Percentiles rank a stretch among this genome's conserved stretches.
Evolutionary conservation across 2,888 invertebrate species (phyloP).

Genomic region (Stegophylla sp.): DNA sequence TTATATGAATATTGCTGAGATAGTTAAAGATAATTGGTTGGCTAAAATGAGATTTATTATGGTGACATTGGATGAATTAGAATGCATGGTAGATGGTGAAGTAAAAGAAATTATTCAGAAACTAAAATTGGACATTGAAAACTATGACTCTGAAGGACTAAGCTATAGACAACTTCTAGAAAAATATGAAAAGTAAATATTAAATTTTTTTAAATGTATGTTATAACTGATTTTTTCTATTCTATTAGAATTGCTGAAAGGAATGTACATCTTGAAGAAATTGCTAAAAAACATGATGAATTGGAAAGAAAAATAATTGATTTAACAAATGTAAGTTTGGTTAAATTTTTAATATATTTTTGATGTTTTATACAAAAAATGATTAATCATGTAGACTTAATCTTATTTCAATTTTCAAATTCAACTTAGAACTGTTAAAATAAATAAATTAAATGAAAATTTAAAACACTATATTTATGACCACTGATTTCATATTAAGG

Average conservation of each 20-base stretch:
- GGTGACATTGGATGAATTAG: slow-evolving; percentile 38
- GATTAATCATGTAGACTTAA: not conserved
- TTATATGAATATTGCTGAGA: slow-evolving; percentile 36
- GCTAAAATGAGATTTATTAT: slow-evolving; percentile 42
- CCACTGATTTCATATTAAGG: too few species aligned
- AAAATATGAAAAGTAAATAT: slow-evolving; percentile 48
- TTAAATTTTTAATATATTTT: not conserved
- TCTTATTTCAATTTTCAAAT: not conserved
- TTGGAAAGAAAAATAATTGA: slow-evolving; percentile 55
- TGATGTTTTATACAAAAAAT: not conserved
- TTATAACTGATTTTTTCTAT: not conserved
- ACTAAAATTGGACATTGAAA: slow-evolving; percentile 44
- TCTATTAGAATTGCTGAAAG: slow-evolving; percentile 8
- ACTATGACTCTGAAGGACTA: slow-evolving; percentile 3
- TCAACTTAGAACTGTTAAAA: not conserved
- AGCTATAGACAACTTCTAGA: slow-evolving; percentile 42
- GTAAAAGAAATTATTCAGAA: slow-evolving; percentile 53
- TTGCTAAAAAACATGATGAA: slow-evolving; percentile 25
- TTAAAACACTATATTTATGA: too few species aligned
- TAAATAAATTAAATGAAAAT: too few species aligned
- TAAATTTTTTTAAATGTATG: not conserved
- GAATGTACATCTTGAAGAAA: slow-evolving; percentile 47
- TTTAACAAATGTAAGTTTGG: slow-evolving; percentile 49
- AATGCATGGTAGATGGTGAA: slow-evolving; percentile 43
- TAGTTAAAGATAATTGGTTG: slow-evolving; percentile 41